Evolutionary conservation across 64 coral and sea anemone genomes (phyloP).

Genomic region (Pocillopora damicornis): DNA sequence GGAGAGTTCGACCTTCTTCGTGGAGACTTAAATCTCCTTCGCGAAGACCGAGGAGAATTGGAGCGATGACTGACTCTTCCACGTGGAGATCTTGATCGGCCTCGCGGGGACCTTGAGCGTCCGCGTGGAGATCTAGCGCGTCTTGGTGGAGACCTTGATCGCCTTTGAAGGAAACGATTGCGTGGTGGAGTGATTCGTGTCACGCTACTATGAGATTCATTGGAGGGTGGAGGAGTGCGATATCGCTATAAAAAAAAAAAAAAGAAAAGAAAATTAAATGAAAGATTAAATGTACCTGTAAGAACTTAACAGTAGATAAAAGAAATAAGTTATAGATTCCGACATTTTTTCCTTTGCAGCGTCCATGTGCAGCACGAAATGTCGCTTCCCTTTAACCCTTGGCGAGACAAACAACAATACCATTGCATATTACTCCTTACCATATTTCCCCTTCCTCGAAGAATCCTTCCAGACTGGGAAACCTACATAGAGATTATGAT

Average conservation of each 20-base stretch:
- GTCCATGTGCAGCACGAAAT: too few species aligned
- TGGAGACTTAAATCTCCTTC: background rate
- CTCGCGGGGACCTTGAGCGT: background rate
- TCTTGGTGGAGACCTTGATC: constrained; percentile 11
- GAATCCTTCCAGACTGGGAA: background rate
- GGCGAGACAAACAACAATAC: background rate
- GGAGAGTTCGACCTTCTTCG: background rate
- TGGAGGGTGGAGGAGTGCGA: constrained; percentile 47
- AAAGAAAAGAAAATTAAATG: background rate
- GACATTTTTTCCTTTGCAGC: too few species aligned
- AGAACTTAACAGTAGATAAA: too few species aligned
- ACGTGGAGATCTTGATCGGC: background rate
- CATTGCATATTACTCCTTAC: background rate
- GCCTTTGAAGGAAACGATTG: background rate
- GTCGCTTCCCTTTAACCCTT: background rate
- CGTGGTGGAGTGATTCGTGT: background rate
- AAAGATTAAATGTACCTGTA: background rate
- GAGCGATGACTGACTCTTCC: background rate
- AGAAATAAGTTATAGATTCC: too few species aligned
- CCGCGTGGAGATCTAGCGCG: background rate
- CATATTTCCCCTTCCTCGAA: background rate
- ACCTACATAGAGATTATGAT: background rate
- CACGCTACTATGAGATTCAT: background rate
- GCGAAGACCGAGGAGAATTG: background rate
- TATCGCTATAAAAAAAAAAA: constrained; percentile 37